These are phyloP conservation scores for Acronicta aceris DNA, from an alignment of 2,888 invertebrate genomes.

Conservation along the genomic window DNA sequence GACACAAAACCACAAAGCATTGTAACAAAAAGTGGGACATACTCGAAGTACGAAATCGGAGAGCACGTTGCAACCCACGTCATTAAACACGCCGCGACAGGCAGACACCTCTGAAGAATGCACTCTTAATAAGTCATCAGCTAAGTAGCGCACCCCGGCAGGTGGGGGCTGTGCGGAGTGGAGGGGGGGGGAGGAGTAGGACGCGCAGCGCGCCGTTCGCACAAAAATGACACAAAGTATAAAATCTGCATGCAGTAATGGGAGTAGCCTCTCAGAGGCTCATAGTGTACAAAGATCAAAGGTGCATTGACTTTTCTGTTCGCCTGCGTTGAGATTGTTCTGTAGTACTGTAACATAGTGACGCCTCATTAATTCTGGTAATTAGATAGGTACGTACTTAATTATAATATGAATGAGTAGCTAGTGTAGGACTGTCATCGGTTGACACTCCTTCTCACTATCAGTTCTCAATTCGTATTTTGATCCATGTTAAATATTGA, in stretches of 20 bases:
- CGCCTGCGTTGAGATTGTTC: constrained; percentile 56
- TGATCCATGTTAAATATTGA: too few relatives aligned
- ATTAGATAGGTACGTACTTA: not conserved
- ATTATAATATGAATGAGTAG: not conserved
- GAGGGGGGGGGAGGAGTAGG: too few relatives aligned
- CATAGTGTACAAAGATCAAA: constrained; percentile 78
- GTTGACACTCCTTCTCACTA: too few relatives aligned
- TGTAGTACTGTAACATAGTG: constrained; percentile 50
- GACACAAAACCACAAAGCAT: constrained; percentile 57
- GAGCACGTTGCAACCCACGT: constrained; percentile 73
- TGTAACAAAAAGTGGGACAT: constrained; percentile 79
- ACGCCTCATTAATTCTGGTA: constrained; percentile 28
- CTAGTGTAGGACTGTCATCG: not conserved
- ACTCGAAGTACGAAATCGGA: constrained; percentile 75
- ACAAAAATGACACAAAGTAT: constrained; percentile 88
- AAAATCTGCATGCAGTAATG: constrained; percentile 87
- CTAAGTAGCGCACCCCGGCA: constrained; percentile 80
- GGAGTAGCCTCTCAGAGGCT: constrained; percentile 82
- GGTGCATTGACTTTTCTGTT: constrained; percentile 72
- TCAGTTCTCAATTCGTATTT: too few relatives aligned
- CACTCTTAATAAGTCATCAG: constrained; percentile 89
- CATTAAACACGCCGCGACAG: constrained; percentile 85
- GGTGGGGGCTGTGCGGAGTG: constrained; percentile 23
- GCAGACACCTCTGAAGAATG: constrained; percentile 89
- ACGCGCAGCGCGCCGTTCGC: constrained; percentile 71